phyloP scores from a whole-genome alignment of 2,888 invertebrate genomes.

The Eumerus sabulonum region DNA sequence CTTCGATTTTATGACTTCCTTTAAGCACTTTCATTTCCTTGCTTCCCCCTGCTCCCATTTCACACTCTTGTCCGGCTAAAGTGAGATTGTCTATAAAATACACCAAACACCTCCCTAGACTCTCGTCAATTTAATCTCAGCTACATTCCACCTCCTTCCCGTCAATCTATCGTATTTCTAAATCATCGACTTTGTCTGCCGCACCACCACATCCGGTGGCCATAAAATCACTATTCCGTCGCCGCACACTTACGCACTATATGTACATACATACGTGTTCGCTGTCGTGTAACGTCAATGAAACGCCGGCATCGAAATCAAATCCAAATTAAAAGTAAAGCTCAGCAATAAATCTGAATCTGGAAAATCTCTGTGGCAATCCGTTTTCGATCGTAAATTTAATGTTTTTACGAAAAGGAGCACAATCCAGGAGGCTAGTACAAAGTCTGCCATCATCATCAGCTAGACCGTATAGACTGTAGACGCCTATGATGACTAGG shows the following conservation, averaged over 20 bases:
- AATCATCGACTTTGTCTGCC: constrained; percentile 24
- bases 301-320: constrained; percentile 47
- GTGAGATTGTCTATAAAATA: constrained; percentile 48
- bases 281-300: neutral
- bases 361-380: constrained; percentile 68
- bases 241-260: constrained; percentile 42
- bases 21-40: too few species aligned
- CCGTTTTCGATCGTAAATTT: constrained; percentile 68
- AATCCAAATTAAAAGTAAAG: constrained; percentile 68
- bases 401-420: constrained; percentile 58
- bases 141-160: constrained; percentile 10
- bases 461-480: too few species aligned
- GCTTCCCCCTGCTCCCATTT: neutral
- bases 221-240: constrained; percentile 52
- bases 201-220: constrained; percentile 22
- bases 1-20: too few species aligned
- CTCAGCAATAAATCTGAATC: constrained; percentile 68
- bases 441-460: neutral
- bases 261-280: too few species aligned
- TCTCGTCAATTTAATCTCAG: constrained; percentile 12
- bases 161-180: constrained; percentile 13
- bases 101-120: neutral
- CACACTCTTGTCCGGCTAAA: constrained; percentile 32
- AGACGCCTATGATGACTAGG: too few species aligned
- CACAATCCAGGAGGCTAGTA: constrained; percentile 7